Evolutionary conservation across 2,797 vertebrate species (phyloP).

Genomic region (Danionella dracula): DNA sequence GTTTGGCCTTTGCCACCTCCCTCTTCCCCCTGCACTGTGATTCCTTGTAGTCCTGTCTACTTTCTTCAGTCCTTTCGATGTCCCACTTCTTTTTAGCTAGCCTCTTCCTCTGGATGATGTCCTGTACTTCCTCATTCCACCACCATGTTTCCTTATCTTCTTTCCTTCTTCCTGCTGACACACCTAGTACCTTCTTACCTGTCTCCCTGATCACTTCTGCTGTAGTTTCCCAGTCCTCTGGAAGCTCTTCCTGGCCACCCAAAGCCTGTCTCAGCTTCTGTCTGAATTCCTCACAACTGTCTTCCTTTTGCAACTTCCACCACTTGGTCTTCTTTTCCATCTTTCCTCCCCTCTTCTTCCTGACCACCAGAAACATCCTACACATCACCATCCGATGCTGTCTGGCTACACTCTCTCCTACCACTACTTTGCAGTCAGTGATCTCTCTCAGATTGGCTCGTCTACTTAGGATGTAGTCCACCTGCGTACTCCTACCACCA

Average conservation of each 20-base stretch:
- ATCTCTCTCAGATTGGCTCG: background rate
- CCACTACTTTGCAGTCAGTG: background rate
- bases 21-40: no score
- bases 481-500: background rate
- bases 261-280: background rate
- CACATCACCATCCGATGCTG: background rate
- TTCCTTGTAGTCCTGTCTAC: background rate
- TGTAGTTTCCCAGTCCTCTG: background rate
- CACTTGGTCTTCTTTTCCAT: background rate
- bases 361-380: conserved; percentile 3
- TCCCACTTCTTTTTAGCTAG: background rate
- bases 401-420: background rate
- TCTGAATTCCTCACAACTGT: background rate
- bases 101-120: background rate
- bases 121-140: background rate
- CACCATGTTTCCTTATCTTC: background rate
- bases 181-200: background rate
- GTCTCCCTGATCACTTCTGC: conserved; percentile 1
- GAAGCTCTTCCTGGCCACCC: conserved; percentile 1
- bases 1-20: no score
- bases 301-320: conserved; percentile 1
- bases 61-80: background rate
- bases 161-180: background rate
- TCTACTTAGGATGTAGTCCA: background rate
- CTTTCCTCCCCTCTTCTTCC: background rate